These are phyloP conservation scores for Ernsta delagoae DNA, from an alignment of 2,888 invertebrate species.

Conservation along the genomic window DNA sequence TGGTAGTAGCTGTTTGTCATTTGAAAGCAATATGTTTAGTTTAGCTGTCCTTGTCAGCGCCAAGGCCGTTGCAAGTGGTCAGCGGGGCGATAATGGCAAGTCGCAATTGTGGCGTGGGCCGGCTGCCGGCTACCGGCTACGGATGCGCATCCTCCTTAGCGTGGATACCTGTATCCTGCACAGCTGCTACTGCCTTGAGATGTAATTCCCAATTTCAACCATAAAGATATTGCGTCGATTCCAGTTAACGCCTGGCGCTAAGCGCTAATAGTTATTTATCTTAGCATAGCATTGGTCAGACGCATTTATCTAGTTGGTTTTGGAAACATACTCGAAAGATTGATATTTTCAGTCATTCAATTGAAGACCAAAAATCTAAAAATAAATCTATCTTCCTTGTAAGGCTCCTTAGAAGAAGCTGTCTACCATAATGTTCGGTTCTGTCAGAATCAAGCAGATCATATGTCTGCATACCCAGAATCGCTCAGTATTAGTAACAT, in stretches of 20 bases:
- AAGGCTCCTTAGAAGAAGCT: too few species aligned
- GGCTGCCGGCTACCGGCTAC: too few species aligned
- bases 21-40: not conserved
- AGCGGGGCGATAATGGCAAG: constrained; percentile 25
- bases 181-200: constrained; percentile 37
- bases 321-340: not conserved
- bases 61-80: constrained; percentile 39
- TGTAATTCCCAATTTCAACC: constrained; percentile 22
- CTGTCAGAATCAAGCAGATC: too few species aligned
- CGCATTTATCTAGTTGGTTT: not conserved
- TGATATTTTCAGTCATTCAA: not conserved
- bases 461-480: not conserved
- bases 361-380: too few species aligned
- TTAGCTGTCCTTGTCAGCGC: constrained; percentile 22
- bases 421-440: too few species aligned
- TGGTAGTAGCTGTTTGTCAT: not conserved
- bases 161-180: constrained; percentile 69
- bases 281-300: not conserved
- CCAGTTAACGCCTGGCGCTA: constrained; percentile 11
- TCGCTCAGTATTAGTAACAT: constrained; percentile 4
- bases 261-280: constrained; percentile 3
- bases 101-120: constrained; percentile 47
- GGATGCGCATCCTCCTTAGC: constrained; percentile 79
- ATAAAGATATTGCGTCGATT: constrained; percentile 12
- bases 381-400: too few species aligned